Conservation (phyloP, 2,797 vertebrate species). For the Danio albolineatus region DNA sequence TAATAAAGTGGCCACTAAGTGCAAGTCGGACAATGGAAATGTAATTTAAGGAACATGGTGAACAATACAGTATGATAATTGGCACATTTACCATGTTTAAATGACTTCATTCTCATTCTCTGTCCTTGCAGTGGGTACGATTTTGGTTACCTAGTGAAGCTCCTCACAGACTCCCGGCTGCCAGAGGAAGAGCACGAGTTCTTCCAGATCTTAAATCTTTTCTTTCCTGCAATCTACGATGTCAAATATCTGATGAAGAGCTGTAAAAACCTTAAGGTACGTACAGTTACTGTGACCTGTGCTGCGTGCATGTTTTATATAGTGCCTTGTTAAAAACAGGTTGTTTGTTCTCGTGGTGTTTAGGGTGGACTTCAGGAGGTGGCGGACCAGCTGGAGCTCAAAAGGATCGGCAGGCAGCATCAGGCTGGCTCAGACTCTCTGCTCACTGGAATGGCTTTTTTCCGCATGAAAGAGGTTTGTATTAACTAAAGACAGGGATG, state of each 20-base stretch:
- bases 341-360: conserved; percentile 17
- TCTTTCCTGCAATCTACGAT: conserved; percentile 98
- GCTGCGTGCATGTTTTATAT: not conserved
- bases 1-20: too few species aligned
- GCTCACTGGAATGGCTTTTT: conserved; percentile 98
- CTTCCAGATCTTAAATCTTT: conserved; percentile 97
- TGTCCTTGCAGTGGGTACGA: conserved; percentile 88
- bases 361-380: conserved; percentile 98
- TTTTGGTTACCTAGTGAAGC: conserved; percentile 98
- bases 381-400: conserved; percentile 96
- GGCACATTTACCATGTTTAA: not conserved
- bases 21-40: not conserved
- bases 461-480: conserved; percentile 98
- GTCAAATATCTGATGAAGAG: conserved; percentile 99
- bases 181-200: conserved; percentile 98
- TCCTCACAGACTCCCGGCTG: conserved; percentile 93
- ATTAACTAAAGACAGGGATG: not conserved
- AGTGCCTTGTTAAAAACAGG: too few species aligned
- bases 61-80: too few species aligned
- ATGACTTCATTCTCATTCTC: not conserved
- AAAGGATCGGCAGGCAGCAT: conserved; percentile 97
- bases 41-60: not conserved
- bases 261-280: conserved; percentile 99
- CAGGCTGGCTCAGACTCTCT: conserved; percentile 98
- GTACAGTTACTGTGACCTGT: not conserved